A percentile compares a stretch with the other conserved stretches of the same genome.
Conservation (phyloP, 2,113 vertebrate species). For the Micronisus gabar region DNA sequence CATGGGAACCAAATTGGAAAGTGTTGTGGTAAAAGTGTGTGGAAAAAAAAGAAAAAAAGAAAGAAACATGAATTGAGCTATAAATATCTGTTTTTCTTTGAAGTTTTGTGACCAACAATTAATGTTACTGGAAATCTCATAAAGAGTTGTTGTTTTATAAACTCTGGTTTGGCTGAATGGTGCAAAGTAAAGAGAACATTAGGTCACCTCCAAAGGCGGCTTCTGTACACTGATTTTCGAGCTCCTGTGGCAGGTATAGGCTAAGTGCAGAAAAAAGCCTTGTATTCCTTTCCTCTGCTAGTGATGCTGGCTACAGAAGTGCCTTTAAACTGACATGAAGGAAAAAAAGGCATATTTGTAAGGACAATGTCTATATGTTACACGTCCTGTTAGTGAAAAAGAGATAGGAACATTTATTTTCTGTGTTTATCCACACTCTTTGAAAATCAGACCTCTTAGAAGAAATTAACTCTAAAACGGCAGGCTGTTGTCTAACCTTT, state of each 20-base stretch:
- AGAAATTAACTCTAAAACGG: not conserved
- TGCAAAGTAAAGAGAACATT: not conserved
- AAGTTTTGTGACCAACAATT: conserved; percentile 78
- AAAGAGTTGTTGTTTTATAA: conserved; percentile 63
- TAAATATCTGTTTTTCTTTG: conserved; percentile 80
- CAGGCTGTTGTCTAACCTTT: not conserved
- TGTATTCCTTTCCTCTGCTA: not conserved
- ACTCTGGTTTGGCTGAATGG: conserved; percentile 35
- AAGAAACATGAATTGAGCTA: conserved; percentile 70
- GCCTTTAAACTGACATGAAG: not conserved
- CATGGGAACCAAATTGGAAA: conserved; percentile 80
- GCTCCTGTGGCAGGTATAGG: not conserved
- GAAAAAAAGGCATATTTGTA: not conserved
- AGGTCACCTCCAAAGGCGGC: not conserved
- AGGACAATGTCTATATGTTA: not conserved
- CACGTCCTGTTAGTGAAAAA: not conserved
- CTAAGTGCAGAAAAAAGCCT: not conserved
- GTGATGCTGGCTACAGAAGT: not conserved
- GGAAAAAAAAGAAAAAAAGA: conserved; percentile 41
- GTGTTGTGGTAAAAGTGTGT: conserved; percentile 78
- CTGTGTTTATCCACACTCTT: not conserved
- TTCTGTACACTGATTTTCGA: not conserved
- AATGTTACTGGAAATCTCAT: conserved; percentile 79
- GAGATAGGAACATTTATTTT: not conserved
- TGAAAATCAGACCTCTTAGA: not conserved